A percentile compares a stretch with the other conserved stretches of the same genome.
Evolutionary conservation across 2,113 vertebrate genomes (phyloP).

Genomic region (Tyrannus savana): DNA sequence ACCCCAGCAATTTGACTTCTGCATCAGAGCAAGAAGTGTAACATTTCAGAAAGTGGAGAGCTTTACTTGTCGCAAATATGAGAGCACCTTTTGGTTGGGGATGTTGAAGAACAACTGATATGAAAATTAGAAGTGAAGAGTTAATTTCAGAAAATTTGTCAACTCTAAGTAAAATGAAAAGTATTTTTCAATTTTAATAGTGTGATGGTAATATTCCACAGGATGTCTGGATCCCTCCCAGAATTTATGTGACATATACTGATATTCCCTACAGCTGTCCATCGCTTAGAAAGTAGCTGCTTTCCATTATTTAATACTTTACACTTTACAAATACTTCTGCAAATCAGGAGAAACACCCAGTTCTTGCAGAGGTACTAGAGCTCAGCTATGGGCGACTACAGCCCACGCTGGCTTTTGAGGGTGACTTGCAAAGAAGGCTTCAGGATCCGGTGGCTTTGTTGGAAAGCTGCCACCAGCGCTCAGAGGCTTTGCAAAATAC

Average conservation of each 20-base stretch:
- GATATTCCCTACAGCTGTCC: background rate
- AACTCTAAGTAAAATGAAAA: background rate
- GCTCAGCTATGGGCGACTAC: accelerated
- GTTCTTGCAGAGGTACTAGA: background rate
- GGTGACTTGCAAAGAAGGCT: background rate
- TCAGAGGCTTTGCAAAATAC: background rate
- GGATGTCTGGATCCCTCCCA: background rate
- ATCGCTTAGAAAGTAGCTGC: background rate
- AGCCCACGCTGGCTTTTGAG: background rate
- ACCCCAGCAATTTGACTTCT: background rate
- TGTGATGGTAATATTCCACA: background rate
- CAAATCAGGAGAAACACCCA: background rate
- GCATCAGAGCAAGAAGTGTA: background rate
- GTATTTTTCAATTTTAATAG: background rate
- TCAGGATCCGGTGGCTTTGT: background rate
- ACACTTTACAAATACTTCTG: background rate
- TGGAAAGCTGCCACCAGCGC: background rate
- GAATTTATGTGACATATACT: background rate
- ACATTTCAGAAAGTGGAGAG: background rate
- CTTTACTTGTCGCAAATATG: background rate
- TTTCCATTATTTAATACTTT: background rate
- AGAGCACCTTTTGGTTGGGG: background rate
- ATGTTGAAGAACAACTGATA: background rate
- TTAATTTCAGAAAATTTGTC: background rate
- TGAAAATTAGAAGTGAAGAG: background rate